A percentile compares a stretch with the other conserved stretches of the same genome.
phyloP scores from a whole-genome alignment of 1,140 invertebrate genomes.

The Anthonomus grandis region DNA sequence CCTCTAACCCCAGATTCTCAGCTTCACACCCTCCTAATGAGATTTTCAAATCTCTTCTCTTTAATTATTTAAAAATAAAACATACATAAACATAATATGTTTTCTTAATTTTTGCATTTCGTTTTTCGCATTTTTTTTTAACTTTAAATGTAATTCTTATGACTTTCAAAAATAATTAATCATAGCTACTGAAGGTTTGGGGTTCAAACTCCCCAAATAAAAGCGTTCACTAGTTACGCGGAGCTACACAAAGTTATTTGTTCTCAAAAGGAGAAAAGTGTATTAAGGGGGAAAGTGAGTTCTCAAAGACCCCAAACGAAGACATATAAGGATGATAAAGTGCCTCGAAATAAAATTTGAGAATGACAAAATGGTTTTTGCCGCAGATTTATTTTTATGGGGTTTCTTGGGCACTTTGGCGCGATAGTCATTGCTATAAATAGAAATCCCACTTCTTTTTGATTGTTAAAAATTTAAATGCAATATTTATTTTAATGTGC shows the following conservation, averaged over 20 bases:
- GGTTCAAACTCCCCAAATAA: constrained; percentile 36
- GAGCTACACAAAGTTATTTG: constrained; percentile 29
- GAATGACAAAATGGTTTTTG: constrained; percentile 43
- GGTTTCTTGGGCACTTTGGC: not conserved
- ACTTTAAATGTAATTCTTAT: not conserved
- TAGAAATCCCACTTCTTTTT: no score
- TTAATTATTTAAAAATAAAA: no score
- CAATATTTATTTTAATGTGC: no score
- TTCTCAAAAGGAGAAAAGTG: constrained; percentile 15
- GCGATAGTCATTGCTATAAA: no score
- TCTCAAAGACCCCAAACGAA: constrained; percentile 37
- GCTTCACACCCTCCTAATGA: no score
- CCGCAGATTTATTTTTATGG: constrained; percentile 16
- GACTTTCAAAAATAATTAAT: constrained; percentile 20
- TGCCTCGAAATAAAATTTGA: constrained; percentile 43
- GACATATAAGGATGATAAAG: constrained; percentile 46
- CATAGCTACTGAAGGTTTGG: constrained; percentile 33
- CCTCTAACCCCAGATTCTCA: no score
- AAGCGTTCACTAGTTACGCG: constrained; percentile 29
- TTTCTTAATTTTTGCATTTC: no score
- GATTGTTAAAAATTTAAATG: no score
- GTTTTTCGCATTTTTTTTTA: not conserved
- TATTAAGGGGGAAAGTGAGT: constrained; percentile 32
- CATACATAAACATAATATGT: no score
- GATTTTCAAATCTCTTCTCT: no score